A percentile compares a stretch with the other conserved stretches of the same genome.
Conservation (phyloP, 1,140 invertebrate genomes). For the Gerris buenoi region DNA sequence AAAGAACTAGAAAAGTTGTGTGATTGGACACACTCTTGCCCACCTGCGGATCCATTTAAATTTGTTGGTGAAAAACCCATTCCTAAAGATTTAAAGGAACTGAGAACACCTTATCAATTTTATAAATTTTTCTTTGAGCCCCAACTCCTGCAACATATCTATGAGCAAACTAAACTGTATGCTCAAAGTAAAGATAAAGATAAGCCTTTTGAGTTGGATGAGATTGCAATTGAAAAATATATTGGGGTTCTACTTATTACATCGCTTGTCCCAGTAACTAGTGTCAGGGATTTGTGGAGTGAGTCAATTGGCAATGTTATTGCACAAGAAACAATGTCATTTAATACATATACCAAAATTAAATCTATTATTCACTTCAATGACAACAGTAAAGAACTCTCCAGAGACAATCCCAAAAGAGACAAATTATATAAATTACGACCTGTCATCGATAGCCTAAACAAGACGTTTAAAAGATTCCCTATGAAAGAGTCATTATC, state of each 20-base stretch:
- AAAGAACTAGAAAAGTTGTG: background rate
- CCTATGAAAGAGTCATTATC: slow-evolving; percentile 25
- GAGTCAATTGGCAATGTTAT: background rate
- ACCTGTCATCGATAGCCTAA: background rate
- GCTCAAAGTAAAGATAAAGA: background rate
- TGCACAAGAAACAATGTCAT: background rate
- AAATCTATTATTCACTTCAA: background rate
- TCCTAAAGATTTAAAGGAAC: background rate
- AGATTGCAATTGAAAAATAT: background rate
- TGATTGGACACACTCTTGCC: slow-evolving; percentile 9
- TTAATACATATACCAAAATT: background rate
- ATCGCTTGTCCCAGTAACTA: background rate
- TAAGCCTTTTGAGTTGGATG: background rate
- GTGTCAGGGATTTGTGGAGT: background rate
- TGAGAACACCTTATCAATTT: background rate
- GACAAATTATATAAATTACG: background rate
- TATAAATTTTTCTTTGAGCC: background rate
- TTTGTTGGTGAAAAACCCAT: slow-evolving; percentile 14
- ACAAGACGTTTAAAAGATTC: background rate
- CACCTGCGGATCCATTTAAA: slow-evolving; percentile 27
- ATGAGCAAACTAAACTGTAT: background rate
- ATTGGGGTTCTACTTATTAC: background rate
- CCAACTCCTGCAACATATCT: background rate
- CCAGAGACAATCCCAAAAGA: background rate
- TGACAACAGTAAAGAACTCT: background rate